phyloP scores from a whole-genome alignment of 2,888 invertebrate species.

The Stegophylla sp. region DNA sequence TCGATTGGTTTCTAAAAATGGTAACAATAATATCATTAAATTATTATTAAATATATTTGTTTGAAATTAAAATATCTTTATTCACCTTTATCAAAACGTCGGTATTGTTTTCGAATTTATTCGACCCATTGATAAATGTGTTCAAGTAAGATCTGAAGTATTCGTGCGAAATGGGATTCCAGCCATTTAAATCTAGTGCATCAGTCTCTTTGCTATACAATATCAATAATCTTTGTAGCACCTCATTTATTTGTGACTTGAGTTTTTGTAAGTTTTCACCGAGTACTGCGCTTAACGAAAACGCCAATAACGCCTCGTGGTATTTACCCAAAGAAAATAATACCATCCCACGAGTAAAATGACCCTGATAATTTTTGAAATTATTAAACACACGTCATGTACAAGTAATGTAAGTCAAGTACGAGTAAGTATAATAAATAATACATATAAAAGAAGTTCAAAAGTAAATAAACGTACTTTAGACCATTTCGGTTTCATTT shows the following conservation, averaged over 20 bases:
- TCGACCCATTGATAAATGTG: conserved; percentile 27
- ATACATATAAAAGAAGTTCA: background rate
- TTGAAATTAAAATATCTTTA: background rate
- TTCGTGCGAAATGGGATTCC: conserved; percentile 29
- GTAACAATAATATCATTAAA: background rate
- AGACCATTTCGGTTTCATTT: conserved; percentile 72
- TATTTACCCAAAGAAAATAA: conserved; percentile 68
- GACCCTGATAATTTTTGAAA: conserved; percentile 67
- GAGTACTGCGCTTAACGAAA: conserved; percentile 69
- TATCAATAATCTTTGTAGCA: conserved; percentile 36
- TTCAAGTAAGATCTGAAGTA: conserved; percentile 39
- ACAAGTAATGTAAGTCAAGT: too few relatives aligned
- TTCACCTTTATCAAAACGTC: background rate
- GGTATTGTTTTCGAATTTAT: conserved; percentile 7
- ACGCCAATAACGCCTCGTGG: conserved; percentile 70
- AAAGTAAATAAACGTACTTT: conserved; percentile 68
- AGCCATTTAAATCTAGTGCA: conserved; percentile 1
- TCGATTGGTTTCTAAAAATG: conserved; percentile 4
- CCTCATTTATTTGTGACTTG: conserved; percentile 36
- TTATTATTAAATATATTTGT: background rate
- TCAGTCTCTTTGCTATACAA: conserved; percentile 37
- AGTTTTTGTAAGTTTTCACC: conserved; percentile 64
- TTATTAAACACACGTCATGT: background rate
- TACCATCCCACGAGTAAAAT: conserved; percentile 69
- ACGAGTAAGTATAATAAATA: too few relatives aligned